Percentiles rank a stretch among this genome's conserved stretches.
phyloP scores from a whole-genome alignment of 2,797 vertebrate genomes.

The Tapera naevia region DNA sequence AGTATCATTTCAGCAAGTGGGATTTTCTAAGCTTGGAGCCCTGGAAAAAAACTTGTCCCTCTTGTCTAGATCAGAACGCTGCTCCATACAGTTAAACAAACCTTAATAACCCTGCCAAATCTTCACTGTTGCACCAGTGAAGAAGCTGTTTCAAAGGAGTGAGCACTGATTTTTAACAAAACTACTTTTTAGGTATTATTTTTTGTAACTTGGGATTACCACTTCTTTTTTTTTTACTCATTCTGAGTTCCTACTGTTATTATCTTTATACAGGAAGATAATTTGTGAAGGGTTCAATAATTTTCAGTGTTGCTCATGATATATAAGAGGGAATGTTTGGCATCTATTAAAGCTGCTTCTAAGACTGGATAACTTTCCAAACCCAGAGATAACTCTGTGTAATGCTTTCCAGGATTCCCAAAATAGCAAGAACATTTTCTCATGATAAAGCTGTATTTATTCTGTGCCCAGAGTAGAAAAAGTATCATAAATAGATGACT shows the following conservation, averaged over 20 bases:
- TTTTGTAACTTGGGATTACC: neutral
- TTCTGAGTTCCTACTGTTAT: neutral
- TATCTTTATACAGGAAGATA: neutral
- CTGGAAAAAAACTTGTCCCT: slow-evolving; percentile 1
- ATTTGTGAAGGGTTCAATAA: neutral
- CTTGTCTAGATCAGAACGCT: neutral
- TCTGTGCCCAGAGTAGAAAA: slow-evolving; percentile 33
- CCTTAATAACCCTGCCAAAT: neutral
- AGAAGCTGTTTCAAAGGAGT: neutral
- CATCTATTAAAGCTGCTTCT: slow-evolving; percentile 26
- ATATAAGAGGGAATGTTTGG: neutral
- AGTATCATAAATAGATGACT: slow-evolving; percentile 28
- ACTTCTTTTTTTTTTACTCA: neutral
- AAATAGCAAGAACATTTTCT: slow-evolving; percentile 57
- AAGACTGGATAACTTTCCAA: slow-evolving; percentile 28
- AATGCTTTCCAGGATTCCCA: slow-evolving; percentile 34
- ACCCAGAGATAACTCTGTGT: slow-evolving; percentile 44
- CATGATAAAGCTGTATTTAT: slow-evolving; percentile 38
- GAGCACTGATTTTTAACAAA: neutral
- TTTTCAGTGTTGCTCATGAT: neutral
- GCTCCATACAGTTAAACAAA: slow-evolving; percentile 15
- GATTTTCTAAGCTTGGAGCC: neutral
- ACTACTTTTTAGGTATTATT: neutral
- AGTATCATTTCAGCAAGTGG: neutral
- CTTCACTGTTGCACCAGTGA: neutral